phyloP scores from a whole-genome alignment of 30 jellyfish, hydroid and myxozoan genomes.

The Aurelia coerulea region DNA sequence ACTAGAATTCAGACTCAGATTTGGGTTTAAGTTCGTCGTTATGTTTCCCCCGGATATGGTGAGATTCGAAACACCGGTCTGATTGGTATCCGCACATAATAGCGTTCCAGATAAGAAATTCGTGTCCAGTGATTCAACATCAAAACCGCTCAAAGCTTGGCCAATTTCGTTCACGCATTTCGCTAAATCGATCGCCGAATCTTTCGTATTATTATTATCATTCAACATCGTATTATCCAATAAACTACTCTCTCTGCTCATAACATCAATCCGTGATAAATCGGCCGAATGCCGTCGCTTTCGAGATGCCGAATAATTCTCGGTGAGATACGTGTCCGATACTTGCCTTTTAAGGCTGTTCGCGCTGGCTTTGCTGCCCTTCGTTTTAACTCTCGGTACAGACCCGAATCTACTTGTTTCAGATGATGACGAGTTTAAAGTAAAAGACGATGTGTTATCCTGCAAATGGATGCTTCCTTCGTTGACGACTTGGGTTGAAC shows the following conservation, averaged over 20 bases:
- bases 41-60: slow-evolving; percentile 56
- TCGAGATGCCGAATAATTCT: slow-evolving; percentile 39
- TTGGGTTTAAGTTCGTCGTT: slow-evolving; percentile 36
- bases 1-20: slow-evolving; percentile 67
- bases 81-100: slow-evolving; percentile 47
- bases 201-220: slow-evolving; percentile 36
- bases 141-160: slow-evolving; percentile 49
- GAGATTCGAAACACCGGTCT: slow-evolving; percentile 43
- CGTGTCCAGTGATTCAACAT: slow-evolving; percentile 56
- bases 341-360: slow-evolving; percentile 37
- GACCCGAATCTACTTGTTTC: slow-evolving; percentile 60
- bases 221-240: slow-evolving; percentile 4
- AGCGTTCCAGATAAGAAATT: slow-evolving; percentile 39
- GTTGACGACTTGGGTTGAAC: slow-evolving; percentile 44
- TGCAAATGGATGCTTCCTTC: slow-evolving; percentile 5
- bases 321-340: slow-evolving; percentile 25
- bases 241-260: slow-evolving; percentile 13
- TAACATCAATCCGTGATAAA: slow-evolving; percentile 21
- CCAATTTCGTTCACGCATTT: slow-evolving; percentile 58
- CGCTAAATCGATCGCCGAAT: slow-evolving; percentile 36
- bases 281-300: slow-evolving; percentile 74
- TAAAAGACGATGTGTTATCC: neutral
- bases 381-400: slow-evolving; percentile 76
- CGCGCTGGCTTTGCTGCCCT: slow-evolving; percentile 14
- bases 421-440: slow-evolving; percentile 31